Base-by-base conservation (phyloP, 2,113 vertebrate genomes). In the Sinocyclocheilus rhinocerous region DNA sequence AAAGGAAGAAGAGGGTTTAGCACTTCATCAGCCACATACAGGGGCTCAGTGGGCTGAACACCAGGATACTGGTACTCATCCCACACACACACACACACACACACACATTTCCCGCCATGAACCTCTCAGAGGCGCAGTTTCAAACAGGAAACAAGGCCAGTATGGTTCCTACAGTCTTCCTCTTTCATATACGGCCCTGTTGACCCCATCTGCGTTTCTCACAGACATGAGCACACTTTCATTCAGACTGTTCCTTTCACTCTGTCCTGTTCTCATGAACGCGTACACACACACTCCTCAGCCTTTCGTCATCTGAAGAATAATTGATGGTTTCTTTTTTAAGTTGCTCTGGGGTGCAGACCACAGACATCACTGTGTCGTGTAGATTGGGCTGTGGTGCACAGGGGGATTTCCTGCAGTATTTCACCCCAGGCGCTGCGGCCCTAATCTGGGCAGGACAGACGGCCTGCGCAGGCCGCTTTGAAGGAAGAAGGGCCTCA, bases 401-500 rank as follows among this genome's bases (percentile, higher is more conserved):
- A 20, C 63, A 72, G 87, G 88, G 91, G 88, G 90, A 83, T 89
- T 95, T 95, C 95, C 95, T 92, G 92, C 91, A 61, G 85, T 92
- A 90, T 85, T 29, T 87, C 92, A 89, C 57, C 76, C 48, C 77
- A 33, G 65, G 79, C 84, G 39, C 61, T 22, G 33, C 65, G 80
- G 87, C 83, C 67, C 93, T 95, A 96, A 96, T 96, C 95, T 93
- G 90, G 48, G 33, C 6, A 9, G 89, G 87, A 89, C 96, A 96
- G 94, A 91, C 87, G 16, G 20, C 12, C 45, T 16, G 39, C 57
- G 33, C n/a, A 13, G 45, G 86, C 5, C 69, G 33, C 90, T 88
- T 83, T 67, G 39, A 0, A 91, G 61, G 83, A 86, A 89, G 82
- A 90, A 93, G 93, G 88, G 84, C 50, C 81, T 76, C 78, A 13